Evolutionary conservation across 2,797 vertebrate genomes (phyloP).

Genomic region (Falco rusticolus): DNA sequence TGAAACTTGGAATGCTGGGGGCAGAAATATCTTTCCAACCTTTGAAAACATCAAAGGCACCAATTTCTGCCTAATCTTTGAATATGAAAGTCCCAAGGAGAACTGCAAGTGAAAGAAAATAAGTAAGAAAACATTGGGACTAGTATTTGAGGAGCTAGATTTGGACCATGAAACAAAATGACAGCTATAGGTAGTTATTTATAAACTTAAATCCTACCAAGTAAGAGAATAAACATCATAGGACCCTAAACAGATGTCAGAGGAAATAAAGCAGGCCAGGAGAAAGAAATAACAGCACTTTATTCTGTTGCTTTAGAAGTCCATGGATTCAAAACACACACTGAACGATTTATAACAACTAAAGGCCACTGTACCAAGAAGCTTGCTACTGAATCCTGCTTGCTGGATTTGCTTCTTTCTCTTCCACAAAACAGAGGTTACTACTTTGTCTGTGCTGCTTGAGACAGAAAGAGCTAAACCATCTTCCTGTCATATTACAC

Average conservation of each 20-base stretch:
- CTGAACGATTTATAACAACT: not conserved
- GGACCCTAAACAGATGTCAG: not conserved
- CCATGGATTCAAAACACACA: not conserved
- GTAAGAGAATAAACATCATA: not conserved
- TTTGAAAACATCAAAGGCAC: constrained; percentile 1
- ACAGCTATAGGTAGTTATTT: not conserved
- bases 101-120: not conserved
- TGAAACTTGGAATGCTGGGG: not conserved
- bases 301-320: not conserved
- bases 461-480: not conserved
- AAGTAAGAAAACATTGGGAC: not conserved
- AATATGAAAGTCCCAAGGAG: not conserved
- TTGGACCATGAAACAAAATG: not conserved
- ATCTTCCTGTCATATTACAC: not conserved
- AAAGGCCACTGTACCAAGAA: not conserved
- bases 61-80: not conserved
- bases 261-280: not conserved
- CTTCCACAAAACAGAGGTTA: not conserved
- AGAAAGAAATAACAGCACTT: not conserved
- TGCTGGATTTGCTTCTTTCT: not conserved
- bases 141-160: not conserved
- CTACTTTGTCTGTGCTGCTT: not conserved
- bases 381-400: not conserved
- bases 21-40: not conserved
- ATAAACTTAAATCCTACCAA: not conserved